Evolutionary conservation across 2,113 vertebrate genomes (phyloP).

Genomic region (Rhegmatorhina hoffmannsi): DNA sequence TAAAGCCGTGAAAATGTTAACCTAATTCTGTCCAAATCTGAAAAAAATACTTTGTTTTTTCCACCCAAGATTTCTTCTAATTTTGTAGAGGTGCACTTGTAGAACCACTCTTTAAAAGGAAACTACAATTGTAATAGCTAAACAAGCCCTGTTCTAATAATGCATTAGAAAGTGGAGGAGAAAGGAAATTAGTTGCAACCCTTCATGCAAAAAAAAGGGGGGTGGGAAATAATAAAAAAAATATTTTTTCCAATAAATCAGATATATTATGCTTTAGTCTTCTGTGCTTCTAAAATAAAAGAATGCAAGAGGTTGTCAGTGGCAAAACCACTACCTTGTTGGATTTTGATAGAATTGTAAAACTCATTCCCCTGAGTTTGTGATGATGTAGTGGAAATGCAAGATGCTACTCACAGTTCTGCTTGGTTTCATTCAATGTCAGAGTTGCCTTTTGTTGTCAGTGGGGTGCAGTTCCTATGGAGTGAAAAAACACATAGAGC

Average conservation of each 20-base stretch:
- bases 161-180: background rate
- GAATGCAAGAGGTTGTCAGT: background rate
- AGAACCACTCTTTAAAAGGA: background rate
- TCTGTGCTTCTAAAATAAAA: conserved; percentile 2
- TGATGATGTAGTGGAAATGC: background rate
- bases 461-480: background rate
- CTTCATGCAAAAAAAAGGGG: background rate
- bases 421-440: conserved; percentile 21
- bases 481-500: background rate
- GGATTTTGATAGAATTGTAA: conserved; percentile 26
- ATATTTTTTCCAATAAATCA: background rate
- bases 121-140: background rate
- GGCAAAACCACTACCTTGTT: background rate
- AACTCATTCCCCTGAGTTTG: background rate
- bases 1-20: background rate
- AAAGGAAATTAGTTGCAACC: background rate
- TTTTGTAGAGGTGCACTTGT: background rate
- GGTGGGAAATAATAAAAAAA: background rate
- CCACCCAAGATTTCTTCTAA: background rate
- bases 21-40: background rate
- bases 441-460: conserved; percentile 6
- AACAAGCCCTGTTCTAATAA: background rate
- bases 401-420: conserved; percentile 9
- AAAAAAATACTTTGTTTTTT: background rate
- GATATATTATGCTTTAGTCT: background rate